Conservation (phyloP, 2,797 vertebrate species). For the Sandelia bainsii region DNA sequence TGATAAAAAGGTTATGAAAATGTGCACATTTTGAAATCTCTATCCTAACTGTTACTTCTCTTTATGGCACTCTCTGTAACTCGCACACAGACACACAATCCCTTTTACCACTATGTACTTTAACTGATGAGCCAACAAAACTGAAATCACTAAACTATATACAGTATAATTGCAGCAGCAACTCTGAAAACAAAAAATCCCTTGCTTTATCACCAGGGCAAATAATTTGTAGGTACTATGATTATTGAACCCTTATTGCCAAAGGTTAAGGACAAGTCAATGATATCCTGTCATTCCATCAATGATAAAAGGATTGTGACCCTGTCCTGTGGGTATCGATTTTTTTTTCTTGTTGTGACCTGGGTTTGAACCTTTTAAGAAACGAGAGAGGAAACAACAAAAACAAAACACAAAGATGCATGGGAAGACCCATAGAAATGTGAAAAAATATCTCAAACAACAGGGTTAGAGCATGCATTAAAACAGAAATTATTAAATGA, state of each 20-base stretch:
- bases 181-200: neutral
- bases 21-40: neutral
- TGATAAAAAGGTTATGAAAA: neutral
- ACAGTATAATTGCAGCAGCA: neutral
- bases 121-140: neutral
- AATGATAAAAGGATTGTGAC: slow-evolving; percentile 13
- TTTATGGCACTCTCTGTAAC: no score
- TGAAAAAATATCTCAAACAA: neutral
- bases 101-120: neutral
- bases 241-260: neutral
- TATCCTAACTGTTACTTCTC: neutral
- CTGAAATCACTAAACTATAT: neutral
- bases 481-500: slow-evolving; percentile 14
- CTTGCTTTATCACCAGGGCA: neutral
- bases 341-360: slow-evolving; percentile 1
- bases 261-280: slow-evolving; percentile 2
- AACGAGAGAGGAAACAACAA: neutral
- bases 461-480: neutral
- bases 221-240: neutral
- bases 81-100: slow-evolving; percentile 7
- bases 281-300: slow-evolving; percentile 18
- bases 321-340: slow-evolving; percentile 11
- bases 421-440: neutral
- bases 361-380: slow-evolving; percentile 25
- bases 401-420: neutral